Percentiles rank a stretch among this genome's conserved stretches.
phyloP scores from a whole-genome alignment of 2,797 vertebrate species.

The Luscinia megarhynchos region DNA sequence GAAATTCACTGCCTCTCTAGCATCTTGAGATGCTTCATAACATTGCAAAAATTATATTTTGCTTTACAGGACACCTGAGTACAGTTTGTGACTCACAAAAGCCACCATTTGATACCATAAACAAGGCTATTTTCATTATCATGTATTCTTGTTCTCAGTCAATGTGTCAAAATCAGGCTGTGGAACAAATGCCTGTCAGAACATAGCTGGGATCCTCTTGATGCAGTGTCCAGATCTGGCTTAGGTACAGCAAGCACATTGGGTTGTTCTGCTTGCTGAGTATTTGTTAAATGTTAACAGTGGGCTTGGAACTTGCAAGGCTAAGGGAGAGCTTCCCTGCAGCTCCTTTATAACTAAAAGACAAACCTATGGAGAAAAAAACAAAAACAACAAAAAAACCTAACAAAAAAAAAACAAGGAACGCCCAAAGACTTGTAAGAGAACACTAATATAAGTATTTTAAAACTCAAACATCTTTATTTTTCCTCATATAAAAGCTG shows the following conservation, averaged over 20 bases:
- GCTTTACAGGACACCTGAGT: neutral
- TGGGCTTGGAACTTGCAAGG: neutral
- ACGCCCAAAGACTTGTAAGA: slow-evolving; percentile 32
- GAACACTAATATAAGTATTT: slow-evolving; percentile 49
- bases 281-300: slow-evolving; percentile 41
- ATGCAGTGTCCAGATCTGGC: neutral
- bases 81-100: neutral
- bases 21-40: neutral
- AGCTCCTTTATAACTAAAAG: slow-evolving; percentile 19
- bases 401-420: slow-evolving; percentile 38
- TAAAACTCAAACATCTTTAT: slow-evolving; percentile 32
- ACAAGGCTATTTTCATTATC: neutral
- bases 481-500: neutral
- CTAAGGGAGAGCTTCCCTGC: neutral
- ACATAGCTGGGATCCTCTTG: neutral
- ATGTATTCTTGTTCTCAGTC: neutral
- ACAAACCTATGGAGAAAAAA: neutral
- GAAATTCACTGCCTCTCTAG: neutral
- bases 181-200: neutral
- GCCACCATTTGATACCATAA: neutral
- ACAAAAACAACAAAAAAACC: slow-evolving; percentile 16
- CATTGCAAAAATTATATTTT: neutral
- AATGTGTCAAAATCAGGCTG: neutral
- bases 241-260: neutral
- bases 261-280: slow-evolving; percentile 24